These are phyloP conservation scores for Tricholaema leucomelas DNA, from an alignment of 2,113 vertebrate genomes.

Conservation along the genomic window DNA sequence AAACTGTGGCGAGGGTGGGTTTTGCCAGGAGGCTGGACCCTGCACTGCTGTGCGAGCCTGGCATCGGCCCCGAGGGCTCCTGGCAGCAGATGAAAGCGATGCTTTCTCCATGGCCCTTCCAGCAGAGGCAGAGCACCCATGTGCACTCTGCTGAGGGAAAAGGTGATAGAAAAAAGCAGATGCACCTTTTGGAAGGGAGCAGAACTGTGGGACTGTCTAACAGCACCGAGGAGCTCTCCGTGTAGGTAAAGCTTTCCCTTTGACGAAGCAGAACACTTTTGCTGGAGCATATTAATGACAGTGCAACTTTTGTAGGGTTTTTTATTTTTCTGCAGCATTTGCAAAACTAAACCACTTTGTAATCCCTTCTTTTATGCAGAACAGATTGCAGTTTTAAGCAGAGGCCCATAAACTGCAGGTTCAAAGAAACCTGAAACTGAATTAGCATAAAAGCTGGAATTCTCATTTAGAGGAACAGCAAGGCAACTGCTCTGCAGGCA, in stretches of 20 bases:
- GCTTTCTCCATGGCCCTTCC: background rate
- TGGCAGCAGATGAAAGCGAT: background rate
- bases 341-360: conserved; percentile 75
- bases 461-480: conserved; percentile 77
- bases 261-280: conserved; percentile 64
- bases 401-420: conserved; percentile 77
- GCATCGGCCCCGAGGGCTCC: background rate
- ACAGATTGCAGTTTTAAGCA: conserved; percentile 81
- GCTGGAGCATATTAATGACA: conserved; percentile 55
- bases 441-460: conserved; percentile 85
- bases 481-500: conserved; percentile 75
- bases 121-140: background rate
- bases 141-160: background rate
- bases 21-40: background rate
- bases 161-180: background rate
- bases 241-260: background rate
- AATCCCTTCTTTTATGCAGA: conserved; percentile 80
- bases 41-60: background rate
- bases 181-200: background rate
- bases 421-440: conserved; percentile 80
- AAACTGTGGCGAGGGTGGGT: fast-evolving
- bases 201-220: background rate
- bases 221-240: fast-evolving
- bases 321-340: conserved; percentile 71
- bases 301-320: conserved; percentile 65